Evolutionary conservation across 2,113 vertebrate genomes (phyloP).

Genomic region (Albula goreensis): DNA sequence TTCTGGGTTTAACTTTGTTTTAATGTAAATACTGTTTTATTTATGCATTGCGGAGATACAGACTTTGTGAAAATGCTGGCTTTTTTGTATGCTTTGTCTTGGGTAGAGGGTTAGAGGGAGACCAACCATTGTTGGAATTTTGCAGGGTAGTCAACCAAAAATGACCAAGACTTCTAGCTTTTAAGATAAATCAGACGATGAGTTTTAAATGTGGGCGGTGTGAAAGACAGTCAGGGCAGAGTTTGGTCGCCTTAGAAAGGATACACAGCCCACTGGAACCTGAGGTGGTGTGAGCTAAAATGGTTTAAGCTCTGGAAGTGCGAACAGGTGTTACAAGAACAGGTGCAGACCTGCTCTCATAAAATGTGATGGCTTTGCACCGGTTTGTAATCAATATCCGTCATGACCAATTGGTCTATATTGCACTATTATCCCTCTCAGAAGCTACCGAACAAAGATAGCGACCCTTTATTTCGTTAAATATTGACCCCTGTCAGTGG

Average conservation of each 20-base stretch:
- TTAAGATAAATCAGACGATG: background rate
- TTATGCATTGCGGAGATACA: background rate
- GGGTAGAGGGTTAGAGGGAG: background rate
- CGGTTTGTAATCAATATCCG: background rate
- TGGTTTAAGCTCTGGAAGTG: background rate
- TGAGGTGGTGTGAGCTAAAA: background rate
- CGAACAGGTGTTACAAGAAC: no score
- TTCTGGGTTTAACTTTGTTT: constrained; percentile 50
- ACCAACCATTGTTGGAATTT: background rate
- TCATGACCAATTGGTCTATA: background rate
- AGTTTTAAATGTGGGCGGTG: background rate
- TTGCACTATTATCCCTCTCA: constrained; percentile 3
- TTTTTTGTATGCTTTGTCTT: background rate
- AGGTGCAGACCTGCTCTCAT: background rate
- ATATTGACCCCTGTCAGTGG: background rate
- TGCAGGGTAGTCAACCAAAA: background rate
- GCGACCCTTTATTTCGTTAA: background rate
- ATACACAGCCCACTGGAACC: background rate
- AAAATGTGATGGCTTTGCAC: background rate
- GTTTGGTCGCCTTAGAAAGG: background rate
- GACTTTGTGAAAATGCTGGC: background rate
- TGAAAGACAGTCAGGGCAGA: background rate
- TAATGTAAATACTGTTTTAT: constrained; percentile 29
- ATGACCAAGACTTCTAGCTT: background rate
- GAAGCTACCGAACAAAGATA: constrained; percentile 6